Base-by-base conservation (phyloP, 2,797 vertebrate species). In the Halcyon leucocephala region DNA sequence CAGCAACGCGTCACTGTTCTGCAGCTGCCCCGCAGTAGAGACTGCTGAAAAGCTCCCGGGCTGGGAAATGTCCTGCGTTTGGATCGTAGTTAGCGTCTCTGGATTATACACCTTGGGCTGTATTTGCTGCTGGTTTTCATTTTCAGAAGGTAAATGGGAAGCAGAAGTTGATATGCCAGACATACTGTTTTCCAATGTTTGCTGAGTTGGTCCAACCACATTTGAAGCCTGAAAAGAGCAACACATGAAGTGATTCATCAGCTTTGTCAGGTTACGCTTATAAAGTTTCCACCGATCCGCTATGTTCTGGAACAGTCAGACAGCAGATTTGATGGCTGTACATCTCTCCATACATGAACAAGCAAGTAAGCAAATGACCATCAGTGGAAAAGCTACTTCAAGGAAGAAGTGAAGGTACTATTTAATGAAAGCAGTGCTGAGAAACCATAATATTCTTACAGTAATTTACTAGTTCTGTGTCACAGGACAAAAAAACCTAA, bases 61-160 rank as follows among this genome's bases (percentile, higher is more conserved):
- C 55, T 98, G 97, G 67, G 98, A 97, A 55, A 99, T 98, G 96
- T 99, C 99, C 96, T 99, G 99, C 5, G 99, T 98, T 77, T 99
- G 99, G 94, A 99, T 99, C 20, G 98, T 98, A 93, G 98, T 98
- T 86, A 99, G 98, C 17, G 98, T 88, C 93, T 99, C 99, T 62
- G 98, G 91, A 74, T 96, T 97, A 95, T 98, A 99, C 84, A 98
- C 98, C 86, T 99, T 97, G 29, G 98, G 89, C 93, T 98, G 98
- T 82, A 98, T 98, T 93, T 98, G 98, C 37, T 98, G 98, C 74
- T 98, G 98, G 95, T 98, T 98, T 94, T 99, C 99, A 42, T 95
- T 97, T 85, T 99, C 99, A 26, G 98, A 96, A 88, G 98, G 94
- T 96, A 99, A 97, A 94, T 98, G 98, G 89, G 99, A 97, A 97